These are phyloP conservation scores for Xiphophorus maculatus DNA, from an alignment of 2,113 vertebrate genomes.

Conservation along the genomic window DNA sequence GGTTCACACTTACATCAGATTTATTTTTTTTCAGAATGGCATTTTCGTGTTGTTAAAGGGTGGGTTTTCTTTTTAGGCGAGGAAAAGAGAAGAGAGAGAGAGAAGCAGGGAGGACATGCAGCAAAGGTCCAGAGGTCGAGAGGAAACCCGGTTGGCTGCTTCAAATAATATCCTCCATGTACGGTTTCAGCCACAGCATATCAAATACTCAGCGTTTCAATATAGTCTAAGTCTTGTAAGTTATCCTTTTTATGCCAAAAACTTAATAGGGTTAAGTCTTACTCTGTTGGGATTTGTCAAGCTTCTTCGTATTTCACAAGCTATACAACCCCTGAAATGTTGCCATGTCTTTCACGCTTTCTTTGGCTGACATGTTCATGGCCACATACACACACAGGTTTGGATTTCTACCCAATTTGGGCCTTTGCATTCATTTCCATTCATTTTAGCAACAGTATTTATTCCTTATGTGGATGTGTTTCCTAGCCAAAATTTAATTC, in stretches of 20 bases:
- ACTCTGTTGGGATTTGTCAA: constrained; percentile 16
- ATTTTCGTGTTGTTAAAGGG: not conserved
- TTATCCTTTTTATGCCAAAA: not conserved
- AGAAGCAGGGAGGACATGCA: no score
- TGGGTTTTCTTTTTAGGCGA: no score
- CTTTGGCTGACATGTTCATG: constrained; percentile 9
- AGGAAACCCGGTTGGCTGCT: no score
- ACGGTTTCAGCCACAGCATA: not conserved
- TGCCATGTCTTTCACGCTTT: constrained; percentile 35
- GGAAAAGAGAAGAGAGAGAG: no score
- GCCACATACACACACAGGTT: not conserved
- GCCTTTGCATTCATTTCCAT: no score
- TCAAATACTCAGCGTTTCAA: not conserved
- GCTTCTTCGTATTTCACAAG: constrained; percentile 30
- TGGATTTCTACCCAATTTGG: no score
- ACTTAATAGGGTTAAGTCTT: not conserved
- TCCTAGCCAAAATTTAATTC: no score
- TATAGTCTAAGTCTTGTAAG: not conserved
- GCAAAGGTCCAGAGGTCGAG: no score
- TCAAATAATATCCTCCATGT: not conserved
- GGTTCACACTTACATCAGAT: no score
- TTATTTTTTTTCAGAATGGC: not conserved
- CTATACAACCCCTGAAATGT: constrained; percentile 30
- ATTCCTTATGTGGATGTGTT: no score
- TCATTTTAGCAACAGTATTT: no score